Base-by-base conservation (phyloP, 2,113 vertebrate genomes). In the Perccottus glenii region DNA sequence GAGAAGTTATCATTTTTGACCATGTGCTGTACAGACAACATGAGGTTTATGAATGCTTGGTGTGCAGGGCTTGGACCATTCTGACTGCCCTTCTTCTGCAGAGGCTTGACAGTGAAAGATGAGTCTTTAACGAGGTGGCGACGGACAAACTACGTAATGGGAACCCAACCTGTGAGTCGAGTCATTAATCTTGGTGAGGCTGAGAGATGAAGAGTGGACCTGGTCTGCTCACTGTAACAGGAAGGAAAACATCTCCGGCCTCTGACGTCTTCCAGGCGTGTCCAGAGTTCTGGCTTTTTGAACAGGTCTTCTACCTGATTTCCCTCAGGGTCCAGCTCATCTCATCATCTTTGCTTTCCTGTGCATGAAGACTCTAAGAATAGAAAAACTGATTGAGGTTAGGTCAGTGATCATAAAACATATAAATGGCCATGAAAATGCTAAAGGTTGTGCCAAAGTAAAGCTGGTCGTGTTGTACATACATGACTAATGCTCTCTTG, bases 121-220 rank as follows among this genome's bases (percentile, higher is more conserved):
- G 86, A 80, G 70, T 66, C 80, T 67, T 43, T 91, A 91, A 91
- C 78, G 88, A 90, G 86, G 85, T 88, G 86, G 73, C 74, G 87
- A 91, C 66, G 70, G 90, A 91, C 77, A 88, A 73, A 82, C 88
- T 83, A 73, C 86, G 85, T 87, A 87, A 88, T 86, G 82, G 86
- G 85, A 87, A 81, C 76, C 83, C 83, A 87, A 89, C 83, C 83
- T 87, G 86, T 80, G 85, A 87, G 88, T 72, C 67, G 47, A 77
- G 81, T 78, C 81, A 91, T 91, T 88, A 80, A 89, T 89, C 87
- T 88, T 85, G 59, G 84, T 62, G 68, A 83, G 78, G 67, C 76
- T 4, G 32, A 73, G 62, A 73, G 86, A 84, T 83, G 85, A 84
- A 85, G 67, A 67, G 63, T 66, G 61, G 80, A 80, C 82, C 74